phyloP scores from a whole-genome alignment of 2,888 invertebrate species.

The Miltochrista miniata region DNA sequence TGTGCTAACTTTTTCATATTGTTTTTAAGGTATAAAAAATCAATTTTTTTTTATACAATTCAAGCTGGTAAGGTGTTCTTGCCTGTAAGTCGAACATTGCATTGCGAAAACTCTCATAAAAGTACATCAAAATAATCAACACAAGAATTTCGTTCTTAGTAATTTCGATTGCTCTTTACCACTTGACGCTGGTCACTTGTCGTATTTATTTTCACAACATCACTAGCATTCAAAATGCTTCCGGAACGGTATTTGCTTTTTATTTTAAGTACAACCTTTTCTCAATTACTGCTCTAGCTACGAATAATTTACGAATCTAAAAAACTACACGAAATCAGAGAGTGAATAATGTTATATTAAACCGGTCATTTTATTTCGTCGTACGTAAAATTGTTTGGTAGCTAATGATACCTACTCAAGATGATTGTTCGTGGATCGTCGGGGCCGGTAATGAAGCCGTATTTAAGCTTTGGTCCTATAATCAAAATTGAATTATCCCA shows the following conservation, averaged over 20 bases:
- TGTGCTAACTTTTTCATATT: no score
- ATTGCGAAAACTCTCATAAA: no score
- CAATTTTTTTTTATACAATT: no score
- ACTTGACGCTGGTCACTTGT: background rate
- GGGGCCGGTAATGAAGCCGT: conserved; percentile 75
- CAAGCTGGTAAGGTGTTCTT: no score
- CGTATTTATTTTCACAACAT: conserved; percentile 1
- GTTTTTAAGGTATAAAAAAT: no score
- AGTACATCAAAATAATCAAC: no score
- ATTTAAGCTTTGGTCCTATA: conserved; percentile 81
- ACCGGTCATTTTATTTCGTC: conserved; percentile 72
- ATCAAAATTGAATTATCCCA: conserved; percentile 83
- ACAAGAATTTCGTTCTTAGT: no score
- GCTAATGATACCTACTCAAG: conserved; percentile 79
- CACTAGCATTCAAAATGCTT: background rate
- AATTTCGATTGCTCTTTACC: no score
- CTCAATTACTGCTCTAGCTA: conserved; percentile 15
- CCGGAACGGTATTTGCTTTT: conserved; percentile 18
- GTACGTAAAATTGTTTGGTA: conserved; percentile 68
- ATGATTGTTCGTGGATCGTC: conserved; percentile 79
- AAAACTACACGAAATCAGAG: conserved; percentile 65
- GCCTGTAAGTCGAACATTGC: no score
- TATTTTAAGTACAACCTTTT: conserved; percentile 14
- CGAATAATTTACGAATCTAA: conserved; percentile 36
- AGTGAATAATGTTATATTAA: conserved; percentile 74